A percentile compares a stretch with the other conserved stretches of the same genome.
Evolutionary conservation across 2,797 vertebrate genomes (phyloP).

Genomic region (Fratercula arctica): DNA sequence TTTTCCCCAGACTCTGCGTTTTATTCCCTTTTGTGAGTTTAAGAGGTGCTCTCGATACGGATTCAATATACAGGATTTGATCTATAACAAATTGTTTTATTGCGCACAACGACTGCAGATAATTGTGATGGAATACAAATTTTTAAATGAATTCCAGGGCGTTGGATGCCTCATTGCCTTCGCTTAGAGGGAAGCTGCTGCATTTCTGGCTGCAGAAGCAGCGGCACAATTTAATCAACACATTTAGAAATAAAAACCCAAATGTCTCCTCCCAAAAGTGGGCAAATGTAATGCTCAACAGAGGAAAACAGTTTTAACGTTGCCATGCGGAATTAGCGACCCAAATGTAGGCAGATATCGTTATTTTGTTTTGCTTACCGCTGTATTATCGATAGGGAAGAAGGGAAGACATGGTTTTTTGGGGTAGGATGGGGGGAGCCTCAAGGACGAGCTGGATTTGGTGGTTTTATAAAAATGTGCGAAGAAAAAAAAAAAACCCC

Average conservation of each 20-base stretch:
- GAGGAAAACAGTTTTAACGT: slow-evolving; percentile 39
- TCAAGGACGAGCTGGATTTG: neutral
- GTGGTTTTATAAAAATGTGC: slow-evolving; percentile 30
- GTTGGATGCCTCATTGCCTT: slow-evolving; percentile 24
- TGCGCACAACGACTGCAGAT: neutral
- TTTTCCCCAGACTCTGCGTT: neutral
- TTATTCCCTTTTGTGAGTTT: slow-evolving; percentile 28
- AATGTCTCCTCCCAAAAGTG: slow-evolving; percentile 1
- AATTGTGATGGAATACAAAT: slow-evolving; percentile 1
- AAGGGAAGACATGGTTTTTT: neutral
- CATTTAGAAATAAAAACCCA: slow-evolving; percentile 35
- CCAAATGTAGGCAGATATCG: slow-evolving; percentile 29
- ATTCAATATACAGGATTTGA: neutral
- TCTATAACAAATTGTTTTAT: slow-evolving; percentile 27
- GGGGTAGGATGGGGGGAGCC: neutral
- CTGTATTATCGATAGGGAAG: neutral
- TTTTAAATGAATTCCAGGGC: neutral
- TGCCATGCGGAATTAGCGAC: slow-evolving; percentile 33
- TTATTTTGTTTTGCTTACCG: slow-evolving; percentile 42
- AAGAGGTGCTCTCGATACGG: neutral
- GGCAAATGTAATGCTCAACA: slow-evolving; percentile 44
- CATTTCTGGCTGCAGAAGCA: neutral
- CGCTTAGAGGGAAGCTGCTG: neutral
- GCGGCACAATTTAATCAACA: neutral
- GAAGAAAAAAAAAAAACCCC: neutral